Base-by-base conservation (phyloP, 1,140 invertebrate genomes). In the Euschistus heros region DNA sequence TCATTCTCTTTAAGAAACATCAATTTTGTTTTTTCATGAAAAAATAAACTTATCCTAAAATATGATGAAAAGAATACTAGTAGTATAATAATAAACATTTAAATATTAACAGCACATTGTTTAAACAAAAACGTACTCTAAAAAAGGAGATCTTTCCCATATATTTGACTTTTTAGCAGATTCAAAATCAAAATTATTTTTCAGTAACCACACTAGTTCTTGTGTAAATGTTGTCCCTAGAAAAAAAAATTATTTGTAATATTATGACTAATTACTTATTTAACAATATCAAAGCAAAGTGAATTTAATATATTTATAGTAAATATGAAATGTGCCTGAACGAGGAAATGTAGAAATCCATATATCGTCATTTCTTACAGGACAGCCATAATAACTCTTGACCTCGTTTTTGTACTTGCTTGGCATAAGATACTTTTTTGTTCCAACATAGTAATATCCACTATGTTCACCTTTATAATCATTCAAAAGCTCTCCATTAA, bases 161-260 rank as follows among this genome's bases (percentile, higher is more conserved):
- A 76, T 27, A 76, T 74, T 10, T 77, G 75, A 57, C 77, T 89
- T 86, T 15, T 79, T 79, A 0, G 87, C 84, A 63, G 74, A 80
- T 18, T 82, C 75, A 69, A 84, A 88, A 72, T 91, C 80, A 62
- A 88, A 77, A 69, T 87, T 75, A 70, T 90, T 88, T 17, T 79
- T 80, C 22, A 92, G 71, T 62, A 90, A 74, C 86, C 88, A 91
- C 0, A 89, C 80, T 67, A 91, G 76, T 75, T 91, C 89, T 72
- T 89, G 87, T 0, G 85, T 86, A 84, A 86, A 88, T 0, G 89
- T 92, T 3, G 89, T 92, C 22, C 88, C 88, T 87, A 69, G 46
- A 69, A 44, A 90, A 70, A n/a, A 44, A 88, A 73, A 84, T 86
- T 90, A 2, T 87, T 46, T 44, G 62, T 24, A 52, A 62, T 24